These are phyloP conservation scores for Myotis myotis DNA, from an alignment of 2,797 vertebrate genomes.

Conservation along the genomic window DNA sequence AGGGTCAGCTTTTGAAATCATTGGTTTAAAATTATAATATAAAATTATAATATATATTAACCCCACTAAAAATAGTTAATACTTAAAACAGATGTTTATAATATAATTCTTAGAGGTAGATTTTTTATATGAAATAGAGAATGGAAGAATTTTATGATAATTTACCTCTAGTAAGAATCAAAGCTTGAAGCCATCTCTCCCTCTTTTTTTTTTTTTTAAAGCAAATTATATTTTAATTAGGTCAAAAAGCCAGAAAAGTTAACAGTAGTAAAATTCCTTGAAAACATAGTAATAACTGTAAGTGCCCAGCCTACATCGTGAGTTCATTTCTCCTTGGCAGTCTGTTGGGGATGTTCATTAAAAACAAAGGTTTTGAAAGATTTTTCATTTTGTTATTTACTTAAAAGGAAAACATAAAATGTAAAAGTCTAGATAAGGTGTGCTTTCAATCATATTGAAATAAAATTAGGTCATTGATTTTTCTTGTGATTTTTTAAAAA, in stretches of 20 bases:
- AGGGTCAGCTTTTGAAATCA: neutral
- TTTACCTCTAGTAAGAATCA: slow-evolving; percentile 6
- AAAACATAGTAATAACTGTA: neutral
- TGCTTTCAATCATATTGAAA: neutral
- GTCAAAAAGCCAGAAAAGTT: neutral
- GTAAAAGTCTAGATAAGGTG: neutral
- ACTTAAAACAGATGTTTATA: slow-evolving; percentile 46
- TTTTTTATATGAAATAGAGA: slow-evolving; percentile 20
- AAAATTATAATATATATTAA: neutral
- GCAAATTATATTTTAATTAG: neutral
- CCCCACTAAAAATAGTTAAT: neutral
- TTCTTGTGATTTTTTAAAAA: neutral
- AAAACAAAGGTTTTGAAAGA: neutral
- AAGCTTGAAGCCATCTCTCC: neutral
- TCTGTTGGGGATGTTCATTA: neutral
- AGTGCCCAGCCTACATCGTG: neutral
- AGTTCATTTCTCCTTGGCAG: neutral
- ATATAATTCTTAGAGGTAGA: slow-evolving; percentile 46
- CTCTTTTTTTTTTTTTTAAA: neutral
- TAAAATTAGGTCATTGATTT: neutral
- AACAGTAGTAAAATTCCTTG: neutral
- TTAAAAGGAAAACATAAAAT: neutral
- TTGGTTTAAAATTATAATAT: neutral
- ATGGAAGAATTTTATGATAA: slow-evolving; percentile 19
- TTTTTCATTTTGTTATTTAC: neutral